Base-by-base conservation (phyloP, 2,888 invertebrate genomes). In the Zaprionus obscuricornis region DNA sequence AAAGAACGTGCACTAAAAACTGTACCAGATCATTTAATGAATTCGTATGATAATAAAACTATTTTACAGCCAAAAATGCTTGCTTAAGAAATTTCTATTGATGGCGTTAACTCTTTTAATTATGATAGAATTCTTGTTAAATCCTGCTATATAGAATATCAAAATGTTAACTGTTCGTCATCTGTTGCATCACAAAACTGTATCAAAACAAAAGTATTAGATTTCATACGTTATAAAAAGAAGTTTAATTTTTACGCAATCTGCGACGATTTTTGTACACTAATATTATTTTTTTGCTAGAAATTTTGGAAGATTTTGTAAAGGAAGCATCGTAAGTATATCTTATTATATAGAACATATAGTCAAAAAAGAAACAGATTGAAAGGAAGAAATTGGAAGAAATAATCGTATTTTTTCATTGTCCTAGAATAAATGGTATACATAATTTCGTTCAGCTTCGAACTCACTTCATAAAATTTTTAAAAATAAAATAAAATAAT, bases 361-460 rank as follows among this genome's bases (percentile, higher is more conserved):
- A 27, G 27, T 27, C 27, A 27, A n/a, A 27, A 27, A 27, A 27
- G 27, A 27, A n/a, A 4, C 5, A 5, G 24, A 7, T 10, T 27
- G 10, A n/a, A n/a, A 27, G 27, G 27, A 27, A 27, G 27, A 27
- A n/a, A 3, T 27, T 40, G n/a, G 26, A 18, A 50, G 33, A 34
- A 18, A 55, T 56, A 27, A 31, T 11, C 39, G 16, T 49, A 20
- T 31, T 34, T 7, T 14, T 26, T 31, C 16, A 7, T 31, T 31
- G 14, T 17, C 11, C 31, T 27, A 20, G 11, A 11, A 49, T 17
- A 56, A 42, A 22, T 51, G 56, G 56, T 57, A 57, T 57, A 57
- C 42, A 43, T 42, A 16, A 27, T 34, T 14, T 20, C 10, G 5
- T 13, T 31, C 29, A 13, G 6, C 27, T 40, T 18, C 11, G 10